Percentiles rank a stretch among this genome's conserved stretches.
These are phyloP conservation scores for Cancer borealis DNA, from an alignment of 2,888 invertebrate species.

Conservation along the genomic window DNA sequence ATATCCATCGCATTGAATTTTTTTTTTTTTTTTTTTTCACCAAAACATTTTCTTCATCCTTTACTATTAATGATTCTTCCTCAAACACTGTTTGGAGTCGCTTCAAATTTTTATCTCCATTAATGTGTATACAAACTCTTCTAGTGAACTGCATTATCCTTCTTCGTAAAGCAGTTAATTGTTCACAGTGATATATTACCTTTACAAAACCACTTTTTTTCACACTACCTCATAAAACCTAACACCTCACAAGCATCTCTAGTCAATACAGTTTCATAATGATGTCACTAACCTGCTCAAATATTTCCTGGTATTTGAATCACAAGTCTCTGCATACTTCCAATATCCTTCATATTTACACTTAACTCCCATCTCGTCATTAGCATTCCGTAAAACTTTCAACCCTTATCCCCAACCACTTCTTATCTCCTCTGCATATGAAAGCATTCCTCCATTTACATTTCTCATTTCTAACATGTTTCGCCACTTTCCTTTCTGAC, in stretches of 20 bases:
- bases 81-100: not conserved
- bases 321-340: not conserved
- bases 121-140: not conserved
- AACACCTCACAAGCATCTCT: not conserved
- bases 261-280: not conserved
- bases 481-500: slow-evolving; percentile 28
- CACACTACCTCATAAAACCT: not conserved
- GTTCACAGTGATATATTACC: not conserved
- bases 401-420: not conserved
- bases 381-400: slow-evolving; percentile 29
- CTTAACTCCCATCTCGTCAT: not conserved
- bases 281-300: not conserved
- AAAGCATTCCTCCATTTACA: slow-evolving; percentile 26
- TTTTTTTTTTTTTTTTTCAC: not conserved
- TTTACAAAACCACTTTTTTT: not conserved
- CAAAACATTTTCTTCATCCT: not conserved
- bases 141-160: not conserved
- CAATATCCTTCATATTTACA: not conserved
- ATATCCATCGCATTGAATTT: not conserved
- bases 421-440: slow-evolving; percentile 33
- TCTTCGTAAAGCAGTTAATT: not conserved
- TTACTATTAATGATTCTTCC: too few relatives aligned
- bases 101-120: not conserved
- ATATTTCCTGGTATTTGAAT: not conserved
- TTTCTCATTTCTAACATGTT: slow-evolving; percentile 24